Conservation (phyloP, 2,113 vertebrate species). For the Leptobrachium leishanense region DNA sequence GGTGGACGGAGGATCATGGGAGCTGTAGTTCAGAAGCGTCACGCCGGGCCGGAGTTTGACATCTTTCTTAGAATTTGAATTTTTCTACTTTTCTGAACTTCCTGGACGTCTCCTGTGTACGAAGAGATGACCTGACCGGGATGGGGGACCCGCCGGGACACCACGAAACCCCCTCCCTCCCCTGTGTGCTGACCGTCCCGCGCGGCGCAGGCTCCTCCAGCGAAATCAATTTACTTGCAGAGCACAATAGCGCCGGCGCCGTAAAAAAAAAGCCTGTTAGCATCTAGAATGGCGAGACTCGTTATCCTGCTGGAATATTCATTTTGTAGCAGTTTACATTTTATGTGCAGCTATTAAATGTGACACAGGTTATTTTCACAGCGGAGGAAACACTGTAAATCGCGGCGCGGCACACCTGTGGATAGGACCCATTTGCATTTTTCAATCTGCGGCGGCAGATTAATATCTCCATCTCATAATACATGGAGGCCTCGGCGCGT, state of each 20-base stretch:
- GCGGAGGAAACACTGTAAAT: conserved; percentile 56
- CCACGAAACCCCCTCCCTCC: too few species aligned
- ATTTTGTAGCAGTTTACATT: conserved; percentile 55
- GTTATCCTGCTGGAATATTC: conserved; percentile 57
- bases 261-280: conserved; percentile 40
- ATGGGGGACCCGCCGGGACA: too few species aligned
- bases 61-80: too few species aligned
- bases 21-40: too few species aligned
- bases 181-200: conserved; percentile 22
- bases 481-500: conserved; percentile 44
- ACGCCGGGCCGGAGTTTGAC: too few species aligned
- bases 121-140: too few species aligned
- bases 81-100: too few species aligned
- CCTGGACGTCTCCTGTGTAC: too few species aligned
- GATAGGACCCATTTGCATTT: conserved; percentile 60
- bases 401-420: conserved; percentile 51
- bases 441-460: conserved; percentile 60
- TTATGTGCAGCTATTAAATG: conserved; percentile 55
- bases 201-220: conserved; percentile 15
- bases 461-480: conserved; percentile 55
- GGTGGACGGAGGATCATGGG: too few species aligned
- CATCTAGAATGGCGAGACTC: conserved; percentile 48
- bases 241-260: conserved; percentile 25
- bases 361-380: conserved; percentile 61
- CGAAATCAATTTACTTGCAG: conserved; percentile 34